Evolutionary conservation across 2,113 vertebrate genomes (phyloP).

Genomic region (Rhinoderma darwinii): DNA sequence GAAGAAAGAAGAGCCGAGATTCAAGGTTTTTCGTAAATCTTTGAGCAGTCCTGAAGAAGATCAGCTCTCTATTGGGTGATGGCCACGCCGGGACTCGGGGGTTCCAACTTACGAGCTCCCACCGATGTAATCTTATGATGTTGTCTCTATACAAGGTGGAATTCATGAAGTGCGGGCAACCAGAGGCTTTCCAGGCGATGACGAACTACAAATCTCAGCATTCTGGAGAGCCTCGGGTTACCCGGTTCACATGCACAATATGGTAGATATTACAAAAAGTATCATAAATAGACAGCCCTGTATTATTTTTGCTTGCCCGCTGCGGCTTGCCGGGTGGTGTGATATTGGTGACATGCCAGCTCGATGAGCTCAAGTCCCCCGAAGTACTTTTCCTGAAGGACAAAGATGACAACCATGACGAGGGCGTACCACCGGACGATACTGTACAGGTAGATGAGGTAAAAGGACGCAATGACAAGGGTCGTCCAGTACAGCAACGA

Average conservation of each 20-base stretch:
- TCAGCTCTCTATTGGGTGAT: neutral
- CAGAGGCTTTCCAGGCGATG: neutral
- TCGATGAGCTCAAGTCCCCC: conserved; percentile 93
- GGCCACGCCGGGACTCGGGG: neutral
- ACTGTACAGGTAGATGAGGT: conserved; percentile 79
- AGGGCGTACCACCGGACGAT: conserved; percentile 81
- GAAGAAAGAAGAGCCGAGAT: neutral
- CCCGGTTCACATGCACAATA: conserved; percentile 74
- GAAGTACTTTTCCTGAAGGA: conserved; percentile 82
- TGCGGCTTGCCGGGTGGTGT: conserved; percentile 67
- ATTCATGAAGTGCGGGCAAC: neutral
- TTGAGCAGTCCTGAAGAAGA: neutral
- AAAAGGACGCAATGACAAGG: conserved; percentile 77
- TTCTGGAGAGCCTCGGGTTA: neutral
- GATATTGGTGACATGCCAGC: conserved; percentile 83
- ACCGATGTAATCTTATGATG: neutral
- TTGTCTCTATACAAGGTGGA: too few species aligned
- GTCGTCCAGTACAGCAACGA: conserved; percentile 89
- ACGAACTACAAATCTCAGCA: neutral
- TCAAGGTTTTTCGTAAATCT: neutral
- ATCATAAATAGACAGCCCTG: conserved; percentile 13
- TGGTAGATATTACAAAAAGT: conserved; percentile 64
- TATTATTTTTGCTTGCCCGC: conserved; percentile 71
- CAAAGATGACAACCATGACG: conserved; percentile 75
- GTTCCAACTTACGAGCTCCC: neutral